Evolutionary conservation across 2,888 invertebrate species (phyloP), one percentile per base, ranked within the genome.

Genomic region (Ectemnius cavifrons): DNA sequence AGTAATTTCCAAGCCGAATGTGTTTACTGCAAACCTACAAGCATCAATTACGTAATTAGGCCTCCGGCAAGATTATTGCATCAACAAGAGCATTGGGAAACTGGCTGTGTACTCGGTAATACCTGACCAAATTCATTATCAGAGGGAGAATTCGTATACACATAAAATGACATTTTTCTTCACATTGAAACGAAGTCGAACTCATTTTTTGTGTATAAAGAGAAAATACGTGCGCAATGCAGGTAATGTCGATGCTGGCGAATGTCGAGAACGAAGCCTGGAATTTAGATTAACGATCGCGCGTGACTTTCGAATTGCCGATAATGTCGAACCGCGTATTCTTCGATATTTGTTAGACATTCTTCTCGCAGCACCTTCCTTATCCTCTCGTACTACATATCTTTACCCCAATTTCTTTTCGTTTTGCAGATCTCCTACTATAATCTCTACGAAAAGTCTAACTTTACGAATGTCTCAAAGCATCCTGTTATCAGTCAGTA

Each of bases 241-340:
- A 11, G 37, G 1, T 6, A 37, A 83, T 78, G 81, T 79, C 76
- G 60, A 37, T 69, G 59, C 37, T 23, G 58, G 65, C 62, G 73
- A 70, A 75, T 65, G 70, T 60, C 67, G 67, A 59, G 77, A 74
- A 80, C 59, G 75, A 63, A 73, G 70, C 45, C 72, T 57, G 82
- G 81, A 83, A 80, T 79, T 83, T 82, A 83, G 81, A 83, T 80
- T 78, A 83, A 83, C 81, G 81, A 78, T 82, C 82, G 78, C 73
- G 79, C 80, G 75, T 79, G 80, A 80, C 82, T 82, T 80, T 73
- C 73, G 75, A 81, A 75, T 79, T 80, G 70, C 64, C 58, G 63
- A 57, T 65, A 52, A 71, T 59, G 28, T 3, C 14, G n/a, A 46
- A 23, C 20, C 5, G 14, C 2, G 47, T 62, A 49, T 23, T 37